phyloP scores from a whole-genome alignment of 2,797 vertebrate genomes.

The Remorina albescens region DNA sequence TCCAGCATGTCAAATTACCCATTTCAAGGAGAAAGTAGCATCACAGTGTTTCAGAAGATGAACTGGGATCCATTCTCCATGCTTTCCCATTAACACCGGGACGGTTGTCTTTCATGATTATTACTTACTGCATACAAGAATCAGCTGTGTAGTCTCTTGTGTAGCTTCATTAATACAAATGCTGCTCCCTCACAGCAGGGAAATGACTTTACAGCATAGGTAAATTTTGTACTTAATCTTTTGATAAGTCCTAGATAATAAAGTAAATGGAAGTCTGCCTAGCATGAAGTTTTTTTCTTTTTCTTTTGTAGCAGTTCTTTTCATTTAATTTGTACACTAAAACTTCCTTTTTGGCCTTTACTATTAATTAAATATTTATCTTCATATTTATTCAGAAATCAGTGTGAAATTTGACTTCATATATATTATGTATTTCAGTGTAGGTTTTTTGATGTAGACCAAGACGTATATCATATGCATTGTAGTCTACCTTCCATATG shows the following conservation, averaged over 20 bases:
- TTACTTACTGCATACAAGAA: constrained; percentile 50
- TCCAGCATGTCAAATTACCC: constrained; percentile 57
- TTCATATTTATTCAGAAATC: not conserved
- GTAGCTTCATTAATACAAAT: constrained; percentile 50
- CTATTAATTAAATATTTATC: not conserved
- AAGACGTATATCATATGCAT: not conserved
- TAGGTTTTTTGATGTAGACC: not conserved
- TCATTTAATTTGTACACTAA: constrained; percentile 17
- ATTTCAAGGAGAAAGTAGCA: constrained; percentile 54
- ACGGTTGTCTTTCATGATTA: constrained; percentile 59
- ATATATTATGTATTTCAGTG: not conserved
- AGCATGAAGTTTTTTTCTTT: constrained; percentile 43
- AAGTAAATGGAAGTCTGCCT: constrained; percentile 33
- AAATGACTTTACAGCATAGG: constrained; percentile 30
- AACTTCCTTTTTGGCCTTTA: not conserved
- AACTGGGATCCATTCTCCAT: constrained; percentile 53
- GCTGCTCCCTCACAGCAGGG: constrained; percentile 33
- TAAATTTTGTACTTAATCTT: constrained; percentile 53
- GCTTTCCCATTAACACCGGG: constrained; percentile 51
- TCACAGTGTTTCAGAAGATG: constrained; percentile 30
- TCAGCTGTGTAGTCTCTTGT: constrained; percentile 43
- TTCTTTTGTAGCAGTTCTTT: constrained; percentile 1
- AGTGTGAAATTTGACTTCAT: not conserved
- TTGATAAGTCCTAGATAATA: constrained; percentile 30
- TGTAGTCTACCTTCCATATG: not conserved